Evolutionary conservation across 2,113 vertebrate species (phyloP), one percentile per base, ranked within the genome.

Genomic region (Coreoperca whiteheadi): DNA sequence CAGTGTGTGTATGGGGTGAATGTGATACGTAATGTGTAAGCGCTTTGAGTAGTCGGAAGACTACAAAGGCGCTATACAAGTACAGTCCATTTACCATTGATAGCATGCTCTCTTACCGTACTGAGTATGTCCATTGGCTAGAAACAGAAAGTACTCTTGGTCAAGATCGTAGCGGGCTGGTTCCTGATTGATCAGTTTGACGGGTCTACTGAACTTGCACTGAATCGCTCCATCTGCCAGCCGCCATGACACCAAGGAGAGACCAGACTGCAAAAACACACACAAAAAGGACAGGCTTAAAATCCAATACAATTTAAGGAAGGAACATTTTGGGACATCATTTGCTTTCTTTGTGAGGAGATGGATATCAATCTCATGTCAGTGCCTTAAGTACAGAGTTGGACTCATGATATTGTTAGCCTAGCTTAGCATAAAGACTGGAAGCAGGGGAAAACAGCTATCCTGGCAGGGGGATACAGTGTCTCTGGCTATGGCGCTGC

Each of bases 131-230:
- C 97, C 97, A 46, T 89, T 89, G 77, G 97, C 96, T 57, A 97
- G 25, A 86, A 97, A 97, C 88, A 98, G 94, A 77, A 96, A 97
- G 88, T 97, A 97, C 54, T 83, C 94, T 3, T 56, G 75, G 84
- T 97, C 90, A 80, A 97, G 90, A 79, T 94, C 90, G 89, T 95
- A 96, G 59, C 96, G 96, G 16, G 82, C 71, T 68, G 92, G 83
- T 23, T 85, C 86, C 67, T 77, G 85, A 54, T 64, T 21, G 80
- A 93, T 89, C 72, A 96, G 87, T 77, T 72, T 83, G 81, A 84
- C 57, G 4, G 75, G 94, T 93, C 81, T 96, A 78, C 93, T 94
- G 79, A 97, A 97, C 50, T 92, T 95, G 77, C 97, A 98, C 1
- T 98, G 97, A 72, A 97, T 92, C 15, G 93, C 2, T 14, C 96